Conservation (phyloP, 2,113 vertebrate species). For the Nannobrachium achirus region DNA sequence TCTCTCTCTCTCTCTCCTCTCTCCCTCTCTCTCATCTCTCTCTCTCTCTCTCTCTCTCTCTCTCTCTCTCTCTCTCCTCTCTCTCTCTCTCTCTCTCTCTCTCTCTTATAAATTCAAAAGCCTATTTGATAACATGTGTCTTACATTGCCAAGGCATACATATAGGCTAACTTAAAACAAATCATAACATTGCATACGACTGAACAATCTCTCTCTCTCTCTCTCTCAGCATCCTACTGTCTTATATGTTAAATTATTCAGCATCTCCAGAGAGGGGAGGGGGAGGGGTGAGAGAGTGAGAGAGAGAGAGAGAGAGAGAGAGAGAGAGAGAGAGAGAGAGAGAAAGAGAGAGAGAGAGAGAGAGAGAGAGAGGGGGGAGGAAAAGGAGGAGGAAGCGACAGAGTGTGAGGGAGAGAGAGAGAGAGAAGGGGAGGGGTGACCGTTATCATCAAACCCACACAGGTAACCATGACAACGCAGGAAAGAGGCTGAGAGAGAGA, state of each 20-base stretch:
- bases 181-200: too few species aligned
- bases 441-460: too few species aligned
- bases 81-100: too few species aligned
- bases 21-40: constrained; percentile 11
- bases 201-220: too few species aligned
- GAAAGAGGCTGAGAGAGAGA: constrained; percentile 33
- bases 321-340: neutral
- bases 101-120: too few species aligned
- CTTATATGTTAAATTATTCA: constrained; percentile 76
- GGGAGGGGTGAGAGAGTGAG: constrained; percentile 43
- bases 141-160: too few species aligned
- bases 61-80: too few species aligned
- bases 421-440: neutral
- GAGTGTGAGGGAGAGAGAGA: neutral
- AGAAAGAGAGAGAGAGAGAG: neutral
- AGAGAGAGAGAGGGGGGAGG: neutral
- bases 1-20: constrained; percentile 15
- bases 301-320: constrained; percentile 8
- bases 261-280: constrained; percentile 23
- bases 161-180: too few species aligned
- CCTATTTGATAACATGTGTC: too few species aligned
- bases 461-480: too few species aligned
- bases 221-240: constrained; percentile 49
- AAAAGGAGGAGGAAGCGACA: neutral
- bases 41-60: too few species aligned